A percentile compares a stretch with the other conserved stretches of the same genome.
These are phyloP conservation scores for Mesocricetus auratus DNA, from an alignment of 2,113 vertebrate genomes.

Conservation along the genomic window DNA sequence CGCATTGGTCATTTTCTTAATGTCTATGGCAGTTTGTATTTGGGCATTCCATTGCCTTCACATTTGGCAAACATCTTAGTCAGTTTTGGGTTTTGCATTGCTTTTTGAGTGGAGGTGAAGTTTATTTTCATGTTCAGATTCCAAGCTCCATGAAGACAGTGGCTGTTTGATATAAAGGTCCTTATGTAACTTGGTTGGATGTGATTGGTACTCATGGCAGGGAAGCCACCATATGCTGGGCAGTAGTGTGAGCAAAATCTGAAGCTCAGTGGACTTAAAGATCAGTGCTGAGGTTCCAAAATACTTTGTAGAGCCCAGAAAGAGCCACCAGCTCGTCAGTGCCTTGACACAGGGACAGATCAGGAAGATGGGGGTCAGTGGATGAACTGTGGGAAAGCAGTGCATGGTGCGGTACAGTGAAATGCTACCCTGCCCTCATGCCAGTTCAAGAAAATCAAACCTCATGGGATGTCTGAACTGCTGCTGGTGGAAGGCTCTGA, in stretches of 20 bases:
- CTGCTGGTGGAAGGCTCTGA: not conserved
- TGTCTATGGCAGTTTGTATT: not conserved
- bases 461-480: not conserved
- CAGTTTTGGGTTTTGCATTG: not conserved
- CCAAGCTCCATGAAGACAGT: constrained; percentile 1
- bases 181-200: not conserved
- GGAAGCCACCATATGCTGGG: not conserved
- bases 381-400: not conserved
- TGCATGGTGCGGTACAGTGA: not conserved
- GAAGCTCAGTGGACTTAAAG: not conserved
- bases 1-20: not conserved
- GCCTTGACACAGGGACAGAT: not conserved
- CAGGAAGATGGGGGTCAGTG: not conserved
- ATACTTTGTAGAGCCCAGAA: constrained; percentile 20
- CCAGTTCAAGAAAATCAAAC: not conserved
- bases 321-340: not conserved
- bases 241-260: constrained; percentile 14
- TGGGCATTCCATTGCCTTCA: not conserved
- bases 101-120: not conserved
- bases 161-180: not conserved
- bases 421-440: not conserved
- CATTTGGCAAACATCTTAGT: not conserved
- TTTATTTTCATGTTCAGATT: constrained; percentile 27
- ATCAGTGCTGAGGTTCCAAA: not conserved
- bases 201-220: not conserved